Percentiles rank a stretch among this genome's conserved stretches.
These are phyloP conservation scores for human (Homo sapiens) DNA, from an alignment of 2,113 vertebrate species.

Conservation along the genomic window DNA sequence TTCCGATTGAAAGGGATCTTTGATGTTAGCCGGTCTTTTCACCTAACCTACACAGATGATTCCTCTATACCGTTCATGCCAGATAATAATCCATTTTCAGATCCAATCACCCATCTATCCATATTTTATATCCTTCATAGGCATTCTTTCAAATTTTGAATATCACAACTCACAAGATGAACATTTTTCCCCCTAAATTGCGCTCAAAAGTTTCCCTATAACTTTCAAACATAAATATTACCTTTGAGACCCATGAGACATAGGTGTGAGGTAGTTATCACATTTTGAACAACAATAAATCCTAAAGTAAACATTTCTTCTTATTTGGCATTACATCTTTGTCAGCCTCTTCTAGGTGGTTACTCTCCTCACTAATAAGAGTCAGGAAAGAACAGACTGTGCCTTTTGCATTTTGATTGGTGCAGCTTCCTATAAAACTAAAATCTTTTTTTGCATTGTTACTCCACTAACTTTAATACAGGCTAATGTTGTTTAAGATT, in stretches of 20 bases:
- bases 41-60: background rate
- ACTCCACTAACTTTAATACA: background rate
- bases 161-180: background rate
- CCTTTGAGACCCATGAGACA: background rate
- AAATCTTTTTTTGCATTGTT: background rate
- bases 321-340: background rate
- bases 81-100: background rate
- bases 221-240: background rate
- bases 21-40: too few species aligned
- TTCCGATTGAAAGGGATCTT: background rate
- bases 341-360: too few species aligned
- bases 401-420: background rate
- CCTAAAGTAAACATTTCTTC: background rate
- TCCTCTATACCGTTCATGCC: rapidly evolving
- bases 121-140: background rate
- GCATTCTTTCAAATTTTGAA: background rate
- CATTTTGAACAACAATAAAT: background rate
- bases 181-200: background rate
- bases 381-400: background rate
- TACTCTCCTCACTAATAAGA: background rate
- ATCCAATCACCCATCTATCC: background rate
- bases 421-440: background rate
- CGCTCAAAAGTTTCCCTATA: background rate
- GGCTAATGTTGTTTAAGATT: background rate
- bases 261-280: background rate